Evolutionary conservation across 1,140 invertebrate genomes (phyloP).

Genomic region (Pristionchus pacificus): DNA sequence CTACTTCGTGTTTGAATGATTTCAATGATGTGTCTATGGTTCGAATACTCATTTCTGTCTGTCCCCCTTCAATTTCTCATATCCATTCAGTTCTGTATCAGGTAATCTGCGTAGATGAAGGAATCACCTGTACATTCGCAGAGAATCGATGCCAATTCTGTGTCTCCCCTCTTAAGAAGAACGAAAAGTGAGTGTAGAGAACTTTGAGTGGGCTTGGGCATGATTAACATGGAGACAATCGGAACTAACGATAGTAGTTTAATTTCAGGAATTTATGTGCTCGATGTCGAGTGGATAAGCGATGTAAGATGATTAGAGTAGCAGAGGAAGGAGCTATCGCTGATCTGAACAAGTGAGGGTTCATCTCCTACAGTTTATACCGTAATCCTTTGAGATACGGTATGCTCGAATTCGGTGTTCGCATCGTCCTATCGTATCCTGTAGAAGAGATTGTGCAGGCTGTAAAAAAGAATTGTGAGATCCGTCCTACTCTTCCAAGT

Average conservation of each 20-base stretch:
- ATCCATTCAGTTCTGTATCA: no score
- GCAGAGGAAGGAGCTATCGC: neutral
- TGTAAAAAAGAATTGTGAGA: neutral
- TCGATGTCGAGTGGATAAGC: neutral
- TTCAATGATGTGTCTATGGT: no score
- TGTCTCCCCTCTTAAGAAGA: neutral
- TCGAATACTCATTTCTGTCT: no score
- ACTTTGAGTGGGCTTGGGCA: no score
- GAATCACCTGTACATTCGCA: neutral
- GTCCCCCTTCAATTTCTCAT: no score
- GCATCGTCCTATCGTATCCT: neutral
- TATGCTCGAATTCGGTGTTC: neutral
- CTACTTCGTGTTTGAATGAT: no score
- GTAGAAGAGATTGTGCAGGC: neutral
- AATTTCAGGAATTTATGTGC: neutral
- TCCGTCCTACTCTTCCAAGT: no score
- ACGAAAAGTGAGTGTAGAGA: neutral
- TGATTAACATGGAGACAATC: no score
- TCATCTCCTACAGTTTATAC: neutral
- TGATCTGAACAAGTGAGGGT: neutral
- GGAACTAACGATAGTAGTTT: neutral
- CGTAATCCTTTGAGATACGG: neutral
- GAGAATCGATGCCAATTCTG: neutral
- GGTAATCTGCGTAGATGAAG: neutral
- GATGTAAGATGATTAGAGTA: neutral